A percentile compares a stretch with the other conserved stretches of the same genome.
Evolutionary conservation across 2,797 vertebrate species (phyloP).

Genomic region (Acropternis orthonyx): DNA sequence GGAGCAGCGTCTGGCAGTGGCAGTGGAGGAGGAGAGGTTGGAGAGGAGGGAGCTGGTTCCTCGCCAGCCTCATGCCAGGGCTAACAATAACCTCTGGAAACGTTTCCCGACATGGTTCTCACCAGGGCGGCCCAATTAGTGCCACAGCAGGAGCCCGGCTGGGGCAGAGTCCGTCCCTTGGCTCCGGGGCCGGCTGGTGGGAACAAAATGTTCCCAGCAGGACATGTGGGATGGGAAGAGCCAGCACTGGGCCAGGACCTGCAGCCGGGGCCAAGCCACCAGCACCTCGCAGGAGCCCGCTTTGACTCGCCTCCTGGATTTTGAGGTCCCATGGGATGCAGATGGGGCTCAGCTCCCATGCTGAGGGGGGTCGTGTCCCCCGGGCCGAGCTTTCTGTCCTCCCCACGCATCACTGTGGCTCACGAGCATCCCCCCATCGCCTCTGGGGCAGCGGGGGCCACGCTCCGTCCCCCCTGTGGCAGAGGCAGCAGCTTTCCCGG

Average conservation of each 20-base stretch:
- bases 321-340: accelerated
- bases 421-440: accelerated
- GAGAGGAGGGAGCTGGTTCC: slow-evolving; percentile 48
- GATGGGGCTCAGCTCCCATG: accelerated
- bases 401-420: accelerated
- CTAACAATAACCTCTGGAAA: slow-evolving; percentile 51
- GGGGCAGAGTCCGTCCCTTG: slow-evolving; percentile 35
- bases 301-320: accelerated
- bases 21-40: background rate
- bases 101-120: background rate
- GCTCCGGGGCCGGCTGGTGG: background rate
- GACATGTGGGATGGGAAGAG: background rate
- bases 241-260: background rate
- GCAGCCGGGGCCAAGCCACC: background rate
- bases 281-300: background rate
- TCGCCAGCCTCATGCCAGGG: slow-evolving; percentile 54
- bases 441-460: accelerated
- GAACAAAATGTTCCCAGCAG: slow-evolving; percentile 52
- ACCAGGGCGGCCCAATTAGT: slow-evolving; percentile 48
- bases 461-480: accelerated
- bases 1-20: accelerated
- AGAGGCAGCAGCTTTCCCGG: slow-evolving; percentile 16
- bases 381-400: background rate
- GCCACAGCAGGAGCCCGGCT: slow-evolving; percentile 54
- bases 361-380: accelerated